Evolutionary conservation across 2,113 vertebrate genomes (phyloP).

Genomic region (Upupa epops): DNA sequence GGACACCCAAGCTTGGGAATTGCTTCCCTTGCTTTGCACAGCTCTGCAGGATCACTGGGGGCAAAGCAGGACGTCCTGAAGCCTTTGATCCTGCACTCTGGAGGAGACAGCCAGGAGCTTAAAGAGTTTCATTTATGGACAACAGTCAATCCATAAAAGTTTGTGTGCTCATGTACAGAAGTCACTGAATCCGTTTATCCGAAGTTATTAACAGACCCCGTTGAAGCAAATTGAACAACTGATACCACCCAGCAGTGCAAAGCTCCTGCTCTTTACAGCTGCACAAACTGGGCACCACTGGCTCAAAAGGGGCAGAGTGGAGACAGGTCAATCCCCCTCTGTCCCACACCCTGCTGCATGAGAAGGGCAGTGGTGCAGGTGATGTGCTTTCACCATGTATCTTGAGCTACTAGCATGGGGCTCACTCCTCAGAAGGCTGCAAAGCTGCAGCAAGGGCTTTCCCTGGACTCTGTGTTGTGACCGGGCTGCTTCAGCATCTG

Average conservation of each 20-base stretch:
- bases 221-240: not conserved
- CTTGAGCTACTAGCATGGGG: conserved; percentile 5
- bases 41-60: not conserved
- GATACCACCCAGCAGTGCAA: not conserved
- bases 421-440: not conserved
- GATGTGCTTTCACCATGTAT: not conserved
- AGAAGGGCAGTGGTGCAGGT: conserved; percentile 22
- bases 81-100: not conserved
- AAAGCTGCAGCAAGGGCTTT: conserved; percentile 16
- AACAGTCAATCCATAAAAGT: not conserved
- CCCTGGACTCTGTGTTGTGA: not conserved
- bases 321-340: not conserved
- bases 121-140: not conserved
- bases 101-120: not conserved
- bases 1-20: not conserved
- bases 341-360: not conserved
- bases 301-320: not conserved
- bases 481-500: not conserved
- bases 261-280: not conserved
- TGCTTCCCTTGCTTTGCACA: not conserved
- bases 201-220: not conserved
- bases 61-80: not conserved
- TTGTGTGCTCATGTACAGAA: not conserved
- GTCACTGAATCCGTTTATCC: not conserved
- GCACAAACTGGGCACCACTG: not conserved